Base-by-base conservation (phyloP, 1,140 invertebrate species). In the Monomorium pharaonis region DNA sequence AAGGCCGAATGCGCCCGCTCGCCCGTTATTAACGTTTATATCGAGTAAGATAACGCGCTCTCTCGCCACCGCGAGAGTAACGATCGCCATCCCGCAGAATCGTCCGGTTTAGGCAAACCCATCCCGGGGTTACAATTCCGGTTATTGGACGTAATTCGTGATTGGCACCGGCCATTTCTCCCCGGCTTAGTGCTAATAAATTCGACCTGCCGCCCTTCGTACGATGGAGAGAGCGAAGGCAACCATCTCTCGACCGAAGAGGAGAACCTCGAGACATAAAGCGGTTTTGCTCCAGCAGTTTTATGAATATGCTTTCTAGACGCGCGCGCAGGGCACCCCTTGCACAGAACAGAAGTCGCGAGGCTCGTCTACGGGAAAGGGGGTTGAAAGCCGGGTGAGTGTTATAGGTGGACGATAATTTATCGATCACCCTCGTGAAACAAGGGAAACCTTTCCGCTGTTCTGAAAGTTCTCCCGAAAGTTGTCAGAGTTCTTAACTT, bases 231-330 rank as follows among this genome's bases (percentile, higher is more conserved):
- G 51, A 76, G 37, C 78, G 27, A n/a, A 37, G 30, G 42, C 30
- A n/a, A 12, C 49, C 24, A 44, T 54, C 51, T 33, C 21, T 21
- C 47, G 44, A 47, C 9, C 86, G 89, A 12, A 67, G 60, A 70
- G 77, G 86, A 76, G 49, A 81, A 77, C 44, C 77, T 77, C 86
- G 84, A 90, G 92, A 92, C 92, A 94, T 94, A 94, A 93, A 94
- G 93, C 93, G 93, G 94, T 92, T 90, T 94, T 93, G 94, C 92
- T 94, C 90, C 91, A 91, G 84, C 91, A 91, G 91, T 94, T 94
- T 94, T 94, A 94, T 93, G 94, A 94, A 94, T 94, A 94, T 94
- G 93, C 93, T 94, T 94, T 93, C 91, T 90, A 81, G 58, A 27
- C 58, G 72, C 33, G 24, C 44, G 33, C 70, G n/a, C n/a, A n/a